Evolutionary conservation across 1,140 invertebrate genomes (phyloP).

Genomic region (Adoxophyes honmai): DNA sequence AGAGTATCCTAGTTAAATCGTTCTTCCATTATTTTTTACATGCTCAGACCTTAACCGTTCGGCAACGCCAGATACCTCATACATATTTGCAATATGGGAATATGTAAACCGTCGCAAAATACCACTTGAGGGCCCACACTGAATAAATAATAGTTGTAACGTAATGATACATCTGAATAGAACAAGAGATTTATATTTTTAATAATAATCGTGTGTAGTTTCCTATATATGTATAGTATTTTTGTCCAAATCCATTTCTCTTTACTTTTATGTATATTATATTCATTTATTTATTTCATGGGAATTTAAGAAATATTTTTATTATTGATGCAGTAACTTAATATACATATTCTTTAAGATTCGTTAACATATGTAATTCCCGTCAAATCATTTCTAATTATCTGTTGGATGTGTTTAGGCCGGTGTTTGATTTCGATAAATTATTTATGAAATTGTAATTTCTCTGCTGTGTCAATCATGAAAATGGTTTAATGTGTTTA

Average conservation of each 20-base stretch:
- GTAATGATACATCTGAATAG: neutral
- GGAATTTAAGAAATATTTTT: neutral
- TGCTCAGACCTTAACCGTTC: conserved; percentile 32
- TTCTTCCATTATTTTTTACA: conserved; percentile 66
- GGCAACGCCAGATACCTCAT: neutral
- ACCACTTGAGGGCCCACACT: conserved; percentile 20
- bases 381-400: too few species aligned
- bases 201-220: conserved; percentile 5
- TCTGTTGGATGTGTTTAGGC: too few species aligned
- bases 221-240: conserved; percentile 18
- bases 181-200: neutral
- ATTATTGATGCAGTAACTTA: too few species aligned
- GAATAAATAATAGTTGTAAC: conserved; percentile 10
- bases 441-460: too few species aligned
- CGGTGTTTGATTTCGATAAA: too few species aligned
- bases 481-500: too few species aligned
- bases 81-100: neutral
- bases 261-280: conserved; percentile 20
- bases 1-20: conserved; percentile 55
- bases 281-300: conserved; percentile 17
- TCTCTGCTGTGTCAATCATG: too few species aligned
- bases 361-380: too few species aligned
- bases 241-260: conserved; percentile 1
- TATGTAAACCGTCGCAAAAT: conserved; percentile 19
- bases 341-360: too few species aligned